Evolutionary conservation across 2,113 vertebrate genomes (phyloP), one percentile per base, ranked within the genome.

Genomic region (Sebastes schlegelii): DNA sequence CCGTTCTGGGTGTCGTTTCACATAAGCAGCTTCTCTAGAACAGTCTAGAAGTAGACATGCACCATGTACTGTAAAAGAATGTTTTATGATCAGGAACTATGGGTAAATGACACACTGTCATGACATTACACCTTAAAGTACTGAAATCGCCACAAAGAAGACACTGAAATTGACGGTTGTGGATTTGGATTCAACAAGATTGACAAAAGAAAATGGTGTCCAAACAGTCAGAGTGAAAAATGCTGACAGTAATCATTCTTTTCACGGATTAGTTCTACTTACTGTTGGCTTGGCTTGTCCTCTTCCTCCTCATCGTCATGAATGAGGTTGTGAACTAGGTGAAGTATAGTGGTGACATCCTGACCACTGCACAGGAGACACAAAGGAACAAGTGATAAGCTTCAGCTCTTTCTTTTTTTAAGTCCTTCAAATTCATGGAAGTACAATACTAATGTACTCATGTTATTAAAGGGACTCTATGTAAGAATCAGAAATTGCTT

Each of bases 271-370:
- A 61, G 3, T n/a, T 51, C 1, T 17, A 46, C 91, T 67, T 95
- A 99, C 98, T 96, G 90, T 74, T 94, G 92, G 60, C 94, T 91
- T 74, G 92, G 95, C 8, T 90, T 93, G 51, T 97, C 95, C 69
- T 97, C 96, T 1, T 96, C 96, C 17, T 98, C 96, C 0, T 90
- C 92, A 2, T 98, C 97, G 73, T 97, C 97, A 2, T 99, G 96
- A 94, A 99, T 97, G 2, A 99, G 96, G 74, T 96, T 97, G 88
- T 99, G 97, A 54, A 99, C 96, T 12, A 98, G 86, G 83, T 97
- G 97, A 43, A 99, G 96, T 17, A 99, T 96, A 86, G 95, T 96
- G 83, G 96, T 93, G 88, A 98, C 96, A 64, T 98, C 96, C 85
- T 98, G 98, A 46, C 98, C 98, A 75, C 98, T 99, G 92, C 40